Base-by-base conservation (phyloP, 64 coral and sea anemone genomes). In the Trachythela sp. region DNA sequence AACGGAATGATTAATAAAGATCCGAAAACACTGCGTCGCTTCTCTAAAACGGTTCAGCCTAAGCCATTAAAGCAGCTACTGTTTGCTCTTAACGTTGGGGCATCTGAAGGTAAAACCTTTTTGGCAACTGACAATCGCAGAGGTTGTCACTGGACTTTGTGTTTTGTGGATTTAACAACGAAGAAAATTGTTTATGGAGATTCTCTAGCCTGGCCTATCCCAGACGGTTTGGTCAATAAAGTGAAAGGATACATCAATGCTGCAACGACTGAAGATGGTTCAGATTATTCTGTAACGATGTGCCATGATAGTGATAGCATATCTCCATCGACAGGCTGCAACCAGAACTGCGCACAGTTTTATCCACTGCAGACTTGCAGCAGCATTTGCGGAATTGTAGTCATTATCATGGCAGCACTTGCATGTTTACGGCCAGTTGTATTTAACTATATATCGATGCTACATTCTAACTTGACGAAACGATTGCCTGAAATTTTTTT, bases 131-230 rank as follows among this genome's bases (percentile, higher is more conserved):
- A 88, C 43, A 24, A 72, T 43, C 59, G 18, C 54, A 48, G 58
- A 71, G 87, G 87, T 26, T 45, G 39, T 32, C 87, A 88, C 43
- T 88, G 64, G 64, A 88, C 58, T 31, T 60, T 88, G 27, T 88
- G 87, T 30, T 33, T 43, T 88, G 87, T 88, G 60, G 64, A 76
- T 30, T 38, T 75, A 33, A 15, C 36, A 13, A 59, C 24, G 27
- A 88, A 41, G 20, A 48, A n/a, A 54, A 75, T 88, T 41, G 33
- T 88, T 48, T 88, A 76, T 88, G 87, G 87, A 14, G 87, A 88
- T 39, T 75, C 87, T 18, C 43, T 88, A 30, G 87, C 58, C 20
- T 88, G 87, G 87, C 64, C 59, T 43, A 43, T 88, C 15, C 87
- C 87, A 38, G 37, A 75, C 22, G 58, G 67, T 64, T 39, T 88